Evolutionary conservation across 2,888 invertebrate genomes (phyloP), one percentile per base, ranked within the genome.

Genomic region (Nycteola revayana): DNA sequence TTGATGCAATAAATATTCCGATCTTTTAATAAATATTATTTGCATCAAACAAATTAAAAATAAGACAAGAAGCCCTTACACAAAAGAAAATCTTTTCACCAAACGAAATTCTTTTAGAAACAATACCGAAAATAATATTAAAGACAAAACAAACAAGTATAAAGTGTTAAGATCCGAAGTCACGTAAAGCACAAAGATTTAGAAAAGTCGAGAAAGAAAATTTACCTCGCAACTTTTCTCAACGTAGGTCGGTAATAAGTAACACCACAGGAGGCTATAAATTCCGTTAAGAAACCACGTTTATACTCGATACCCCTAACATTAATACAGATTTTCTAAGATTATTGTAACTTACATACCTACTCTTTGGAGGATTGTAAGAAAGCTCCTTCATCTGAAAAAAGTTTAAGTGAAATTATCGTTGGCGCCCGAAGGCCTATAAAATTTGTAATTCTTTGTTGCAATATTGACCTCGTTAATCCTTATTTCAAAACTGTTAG

Each of bases 271-370:
- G 57, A 56, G 61, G 50, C 64, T 43, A 70, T 75, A 75, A 73
- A 74, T 75, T 58, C 39, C 34, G 40, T 49, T 60, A 66, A 68
- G 66, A 66, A 67, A 70, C 65, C 64, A 48, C 72, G 57, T 67
- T 71, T 70, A 66, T 66, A 63, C 59, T 65, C 62, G 61, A 72
- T 66, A 65, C 61, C 60, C 55, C 28, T 38, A 46, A 66, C 69
- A 74, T 74, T 72, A 72, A 75, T 73, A 74, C 65, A 67, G 65
- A 72, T 74, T 72, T 69, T 66, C 54, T 51, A 48, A 63, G 65
- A 68, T 73, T 66, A 68, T 67, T 63, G 64, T 62, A 53, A 66
- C 56, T 43, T 38, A 14, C 14, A 8, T 28, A 7, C 20, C 59
- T 61, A 66, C 52, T 36, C 56, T 48, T 40, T 28, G 28, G 46